phyloP scores from a whole-genome alignment of 2,797 vertebrate species.

The Cossypha niveicapilla region DNA sequence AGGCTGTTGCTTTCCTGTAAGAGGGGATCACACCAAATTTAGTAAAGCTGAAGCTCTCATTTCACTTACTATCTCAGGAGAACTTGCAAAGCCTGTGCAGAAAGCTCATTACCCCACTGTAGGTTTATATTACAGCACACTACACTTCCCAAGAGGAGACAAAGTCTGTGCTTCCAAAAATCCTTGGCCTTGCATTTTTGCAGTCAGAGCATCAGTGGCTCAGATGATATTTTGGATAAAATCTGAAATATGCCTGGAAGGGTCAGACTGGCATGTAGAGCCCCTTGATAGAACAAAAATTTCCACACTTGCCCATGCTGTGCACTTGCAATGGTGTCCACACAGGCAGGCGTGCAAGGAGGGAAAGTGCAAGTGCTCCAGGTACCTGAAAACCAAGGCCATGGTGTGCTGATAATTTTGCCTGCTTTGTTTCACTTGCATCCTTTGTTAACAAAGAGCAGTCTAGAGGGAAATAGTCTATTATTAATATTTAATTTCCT shows the following conservation, averaged over 20 bases:
- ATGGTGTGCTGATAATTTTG: neutral
- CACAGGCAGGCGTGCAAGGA: neutral
- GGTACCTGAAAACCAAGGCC: neutral
- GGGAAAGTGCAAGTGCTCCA: neutral
- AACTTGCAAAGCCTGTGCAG: neutral
- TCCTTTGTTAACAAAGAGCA: constrained; percentile 34
- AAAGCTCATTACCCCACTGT: neutral
- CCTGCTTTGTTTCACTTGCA: constrained; percentile 52
- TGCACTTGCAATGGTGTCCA: neutral
- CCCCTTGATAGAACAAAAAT: neutral
- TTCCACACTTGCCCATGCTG: neutral
- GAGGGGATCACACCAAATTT: neutral
- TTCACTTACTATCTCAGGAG: neutral
- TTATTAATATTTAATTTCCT: constrained; percentile 74
- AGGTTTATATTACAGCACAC: neutral
- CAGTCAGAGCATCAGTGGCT: neutral
- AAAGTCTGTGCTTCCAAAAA: neutral
- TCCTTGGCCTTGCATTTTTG: neutral
- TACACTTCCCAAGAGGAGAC: neutral
- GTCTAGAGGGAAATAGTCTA: constrained; percentile 55
- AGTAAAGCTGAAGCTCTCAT: neutral
- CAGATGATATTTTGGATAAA: neutral
- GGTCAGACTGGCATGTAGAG: neutral
- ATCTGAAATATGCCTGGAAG: neutral
- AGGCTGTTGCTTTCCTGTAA: neutral